These are phyloP conservation scores for Apogon hyalosoma DNA, from an alignment of 2,797 vertebrate genomes.

Conservation along the genomic window DNA sequence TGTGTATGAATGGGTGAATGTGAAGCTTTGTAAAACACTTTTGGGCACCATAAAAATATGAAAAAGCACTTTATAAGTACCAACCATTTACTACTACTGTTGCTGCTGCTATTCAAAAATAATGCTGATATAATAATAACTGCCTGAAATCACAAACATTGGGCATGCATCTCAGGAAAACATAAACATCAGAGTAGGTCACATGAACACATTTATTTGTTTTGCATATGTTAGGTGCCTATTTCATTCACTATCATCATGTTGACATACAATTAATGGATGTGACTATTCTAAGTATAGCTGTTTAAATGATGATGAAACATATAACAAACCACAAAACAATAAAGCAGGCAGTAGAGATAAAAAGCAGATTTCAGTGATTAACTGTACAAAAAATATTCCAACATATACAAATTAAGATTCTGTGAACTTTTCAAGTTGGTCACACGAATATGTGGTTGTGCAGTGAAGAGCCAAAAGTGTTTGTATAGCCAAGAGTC, in stretches of 20 bases:
- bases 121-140: no score
- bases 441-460: constrained; percentile 33
- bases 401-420: constrained; percentile 23
- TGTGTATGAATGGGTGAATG: no score
- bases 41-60: no score
- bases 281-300: constrained; percentile 58
- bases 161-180: constrained; percentile 34
- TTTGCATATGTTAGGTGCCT: constrained; percentile 70
- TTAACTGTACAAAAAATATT: constrained; percentile 44
- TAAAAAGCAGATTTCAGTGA: constrained; percentile 26
- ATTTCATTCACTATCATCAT: constrained; percentile 56
- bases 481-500: constrained; percentile 21
- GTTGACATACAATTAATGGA: constrained; percentile 56
- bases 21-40: no score
- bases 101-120: no score
- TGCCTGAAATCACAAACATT: not conserved
- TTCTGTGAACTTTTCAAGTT: constrained; percentile 13
- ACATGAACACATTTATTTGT: constrained; percentile 80
- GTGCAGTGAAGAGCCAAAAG: constrained; percentile 11
- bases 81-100: no score
- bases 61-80: no score
- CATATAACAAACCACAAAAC: constrained; percentile 28
- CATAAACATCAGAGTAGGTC: constrained; percentile 21
- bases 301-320: constrained; percentile 48
- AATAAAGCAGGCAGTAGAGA: constrained; percentile 38